phyloP scores from a whole-genome alignment of 2,113 vertebrate species.

The Mastomys coucha region DNA sequence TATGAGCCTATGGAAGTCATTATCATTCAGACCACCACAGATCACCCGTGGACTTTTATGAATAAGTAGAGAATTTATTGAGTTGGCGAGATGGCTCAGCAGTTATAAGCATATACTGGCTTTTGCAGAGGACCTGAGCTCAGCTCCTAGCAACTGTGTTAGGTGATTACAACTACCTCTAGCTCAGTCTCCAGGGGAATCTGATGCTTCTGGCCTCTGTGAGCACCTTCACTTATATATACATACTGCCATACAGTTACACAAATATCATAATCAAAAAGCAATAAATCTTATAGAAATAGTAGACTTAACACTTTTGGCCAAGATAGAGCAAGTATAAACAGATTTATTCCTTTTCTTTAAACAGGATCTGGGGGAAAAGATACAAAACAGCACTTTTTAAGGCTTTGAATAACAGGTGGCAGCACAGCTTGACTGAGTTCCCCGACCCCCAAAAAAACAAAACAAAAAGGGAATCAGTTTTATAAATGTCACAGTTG shows the following conservation, averaged over 20 bases:
- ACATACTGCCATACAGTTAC: not conserved
- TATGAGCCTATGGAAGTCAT: not conserved
- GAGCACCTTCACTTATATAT: not conserved
- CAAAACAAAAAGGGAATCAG: not conserved
- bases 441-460: too few species aligned
- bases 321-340: conserved; percentile 2
- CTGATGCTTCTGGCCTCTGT: not conserved
- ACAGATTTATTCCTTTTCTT: not conserved
- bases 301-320: not conserved
- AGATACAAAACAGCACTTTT: not conserved
- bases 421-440: not conserved
- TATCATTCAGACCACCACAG: not conserved
- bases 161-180: not conserved
- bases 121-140: not conserved
- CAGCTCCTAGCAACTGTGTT: not conserved
- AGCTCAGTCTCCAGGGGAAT: not conserved
- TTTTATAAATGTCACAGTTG: not conserved
- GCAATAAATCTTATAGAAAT: not conserved
- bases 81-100: not conserved
- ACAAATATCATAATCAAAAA: not conserved
- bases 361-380: not conserved
- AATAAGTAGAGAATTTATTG: not conserved
- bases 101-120: not conserved
- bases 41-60: not conserved
- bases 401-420: not conserved